phyloP scores from a whole-genome alignment of 2,888 invertebrate genomes.

The Xylocampa areola region DNA sequence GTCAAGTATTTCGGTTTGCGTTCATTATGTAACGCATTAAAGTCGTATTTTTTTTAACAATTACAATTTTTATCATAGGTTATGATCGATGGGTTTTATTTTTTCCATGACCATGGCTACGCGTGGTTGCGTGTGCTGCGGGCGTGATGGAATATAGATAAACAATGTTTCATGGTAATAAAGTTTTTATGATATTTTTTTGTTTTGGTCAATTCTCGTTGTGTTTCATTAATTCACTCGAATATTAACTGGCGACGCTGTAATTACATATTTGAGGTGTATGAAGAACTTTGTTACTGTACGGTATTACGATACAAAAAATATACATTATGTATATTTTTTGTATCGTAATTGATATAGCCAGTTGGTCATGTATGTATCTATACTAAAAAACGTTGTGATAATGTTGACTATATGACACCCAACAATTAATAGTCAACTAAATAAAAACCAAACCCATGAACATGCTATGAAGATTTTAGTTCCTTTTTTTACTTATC shows the following conservation, averaged over 20 bases:
- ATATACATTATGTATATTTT: constrained; percentile 31
- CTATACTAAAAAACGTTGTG: constrained; percentile 33
- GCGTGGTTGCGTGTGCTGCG: constrained; percentile 72
- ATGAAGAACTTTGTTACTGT: constrained; percentile 33
- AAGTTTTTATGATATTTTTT: constrained; percentile 64
- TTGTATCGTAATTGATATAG: constrained; percentile 46
- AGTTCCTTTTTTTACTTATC: too few species aligned
- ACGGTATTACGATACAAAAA: too few species aligned
- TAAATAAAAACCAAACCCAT: too few species aligned
- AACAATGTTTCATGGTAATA: constrained; percentile 69
- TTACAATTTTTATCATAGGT: constrained; percentile 74
- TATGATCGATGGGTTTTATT: constrained; percentile 75
- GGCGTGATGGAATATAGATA: constrained; percentile 72
- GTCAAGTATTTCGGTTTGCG: constrained; percentile 51
- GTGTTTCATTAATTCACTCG: constrained; percentile 64
- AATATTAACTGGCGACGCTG: constrained; percentile 63
- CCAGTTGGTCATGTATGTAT: constrained; percentile 21
- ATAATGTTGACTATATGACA: constrained; percentile 19
- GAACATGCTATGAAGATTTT: too few species aligned
- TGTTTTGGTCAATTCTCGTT: constrained; percentile 64
- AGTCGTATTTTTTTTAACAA: constrained; percentile 55
- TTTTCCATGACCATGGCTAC: constrained; percentile 71
- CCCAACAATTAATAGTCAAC: background rate
- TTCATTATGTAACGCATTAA: constrained; percentile 42
- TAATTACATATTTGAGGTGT: constrained; percentile 56